Evolutionary conservation across 1,140 invertebrate genomes (phyloP).

Genomic region (Cepaea nemoralis): DNA sequence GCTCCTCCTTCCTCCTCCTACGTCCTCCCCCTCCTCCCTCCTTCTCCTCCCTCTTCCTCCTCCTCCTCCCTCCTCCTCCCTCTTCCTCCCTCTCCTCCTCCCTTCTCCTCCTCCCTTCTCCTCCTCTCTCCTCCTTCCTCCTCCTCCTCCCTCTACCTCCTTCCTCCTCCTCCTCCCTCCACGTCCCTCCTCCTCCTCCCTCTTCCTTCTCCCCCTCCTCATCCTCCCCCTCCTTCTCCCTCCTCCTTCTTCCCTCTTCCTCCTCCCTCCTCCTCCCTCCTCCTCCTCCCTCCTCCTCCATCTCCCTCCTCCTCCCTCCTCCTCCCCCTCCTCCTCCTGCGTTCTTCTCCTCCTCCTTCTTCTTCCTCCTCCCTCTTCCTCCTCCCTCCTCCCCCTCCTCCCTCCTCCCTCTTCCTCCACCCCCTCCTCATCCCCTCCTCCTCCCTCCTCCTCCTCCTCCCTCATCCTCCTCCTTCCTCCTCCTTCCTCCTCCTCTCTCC

Average conservation of each 20-base stretch:
- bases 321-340: conserved; percentile 42
- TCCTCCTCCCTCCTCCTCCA: neutral
- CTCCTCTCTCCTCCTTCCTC: conserved; percentile 49
- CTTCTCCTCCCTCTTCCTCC: neutral
- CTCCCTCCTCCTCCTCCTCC: too few species aligned
- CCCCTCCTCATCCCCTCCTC: too few species aligned
- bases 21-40: neutral
- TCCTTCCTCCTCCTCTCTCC: too few species aligned
- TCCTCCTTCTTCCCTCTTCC: neutral
- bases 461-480: too few species aligned
- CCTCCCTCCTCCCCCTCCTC: conserved; percentile 28
- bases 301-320: conserved; percentile 40
- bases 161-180: conserved; percentile 41
- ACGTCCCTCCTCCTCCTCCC: conserved; percentile 17
- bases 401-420: too few species aligned
- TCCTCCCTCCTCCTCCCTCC: conserved; percentile 30
- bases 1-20: too few species aligned
- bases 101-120: conserved; percentile 41
- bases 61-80: conserved; percentile 18
- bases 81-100: neutral
- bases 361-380: conserved; percentile 38
- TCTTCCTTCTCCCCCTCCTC: conserved; percentile 26
- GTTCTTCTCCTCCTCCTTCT: conserved; percentile 43
- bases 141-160: neutral
- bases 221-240: too few species aligned